Conservation (phyloP, 2,888 invertebrate genomes). For the Trimorus sp. region DNA sequence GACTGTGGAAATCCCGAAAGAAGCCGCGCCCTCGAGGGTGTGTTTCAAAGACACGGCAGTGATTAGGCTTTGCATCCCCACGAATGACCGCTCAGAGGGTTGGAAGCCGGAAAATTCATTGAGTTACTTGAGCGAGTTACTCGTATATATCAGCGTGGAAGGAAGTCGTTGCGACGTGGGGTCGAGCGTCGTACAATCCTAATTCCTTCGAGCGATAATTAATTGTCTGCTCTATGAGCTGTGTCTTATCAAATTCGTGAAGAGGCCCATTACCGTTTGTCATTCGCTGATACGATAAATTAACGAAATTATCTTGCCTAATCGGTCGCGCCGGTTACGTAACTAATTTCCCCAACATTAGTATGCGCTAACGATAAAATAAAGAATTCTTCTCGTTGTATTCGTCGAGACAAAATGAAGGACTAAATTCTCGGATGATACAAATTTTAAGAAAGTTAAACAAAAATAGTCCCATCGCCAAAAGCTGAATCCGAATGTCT, state of each 20-base stretch:
- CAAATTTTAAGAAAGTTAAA: too few species aligned
- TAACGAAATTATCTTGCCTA: slow-evolving; percentile 30
- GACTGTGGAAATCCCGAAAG: slow-evolving; percentile 67
- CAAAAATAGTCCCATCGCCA: too few species aligned
- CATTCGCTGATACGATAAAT: slow-evolving; percentile 62
- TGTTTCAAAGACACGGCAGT: slow-evolving; percentile 76
- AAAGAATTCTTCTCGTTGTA: not conserved
- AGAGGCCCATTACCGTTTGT: slow-evolving; percentile 61
- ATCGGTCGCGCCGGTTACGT: slow-evolving; percentile 1
- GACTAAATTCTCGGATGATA: too few species aligned
- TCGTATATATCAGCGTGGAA: slow-evolving; percentile 76
- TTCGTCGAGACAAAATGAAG: too few species aligned
- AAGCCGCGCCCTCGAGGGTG: slow-evolving; percentile 70
- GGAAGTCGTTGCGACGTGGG: slow-evolving; percentile 76
- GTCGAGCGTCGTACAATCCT: slow-evolving; percentile 67
- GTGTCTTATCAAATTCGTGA: slow-evolving; percentile 65
- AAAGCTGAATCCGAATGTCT: too few species aligned
- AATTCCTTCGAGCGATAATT: slow-evolving; percentile 68
- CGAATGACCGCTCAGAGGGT: slow-evolving; percentile 68
- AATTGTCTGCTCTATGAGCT: slow-evolving; percentile 63
- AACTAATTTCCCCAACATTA: slow-evolving; percentile 3
- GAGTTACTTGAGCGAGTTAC: slow-evolving; percentile 77
- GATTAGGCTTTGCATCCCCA: slow-evolving; percentile 77
- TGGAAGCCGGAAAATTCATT: slow-evolving; percentile 78
- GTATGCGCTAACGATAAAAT: not conserved